Evolutionary conservation across 2,113 vertebrate species (phyloP).

Genomic region (Serinus canaria): DNA sequence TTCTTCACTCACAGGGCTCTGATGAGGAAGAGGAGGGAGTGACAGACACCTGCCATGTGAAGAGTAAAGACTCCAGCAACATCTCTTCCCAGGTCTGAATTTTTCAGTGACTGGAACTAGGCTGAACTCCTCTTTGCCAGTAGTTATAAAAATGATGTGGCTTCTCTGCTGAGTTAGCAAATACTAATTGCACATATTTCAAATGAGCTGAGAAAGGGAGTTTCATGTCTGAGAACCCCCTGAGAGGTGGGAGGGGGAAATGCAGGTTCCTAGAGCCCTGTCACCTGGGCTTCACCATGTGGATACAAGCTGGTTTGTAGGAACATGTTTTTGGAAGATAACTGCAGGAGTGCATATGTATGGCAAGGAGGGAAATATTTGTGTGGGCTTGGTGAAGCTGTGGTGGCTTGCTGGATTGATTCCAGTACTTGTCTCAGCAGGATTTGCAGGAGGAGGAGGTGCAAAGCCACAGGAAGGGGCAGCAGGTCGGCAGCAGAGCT

Average conservation of each 20-base stretch:
- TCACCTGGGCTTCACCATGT: neutral
- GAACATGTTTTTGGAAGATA: neutral
- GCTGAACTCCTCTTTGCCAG: neutral
- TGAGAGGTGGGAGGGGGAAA: neutral
- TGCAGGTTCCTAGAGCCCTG: neutral
- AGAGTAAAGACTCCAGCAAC: neutral
- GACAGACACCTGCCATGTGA: neutral
- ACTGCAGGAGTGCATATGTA: neutral
- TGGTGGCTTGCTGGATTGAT: neutral
- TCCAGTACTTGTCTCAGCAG: neutral
- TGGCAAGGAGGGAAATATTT: neutral
- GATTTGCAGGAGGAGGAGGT: conserved; percentile 68
- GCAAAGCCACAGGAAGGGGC: conserved; percentile 63
- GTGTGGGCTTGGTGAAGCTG: neutral
- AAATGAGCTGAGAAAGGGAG: neutral
- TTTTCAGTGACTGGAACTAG: neutral
- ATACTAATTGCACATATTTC: neutral
- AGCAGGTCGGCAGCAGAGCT: conserved; percentile 67
- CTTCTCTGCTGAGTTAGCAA: neutral
- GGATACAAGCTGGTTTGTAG: neutral
- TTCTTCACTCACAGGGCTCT: neutral
- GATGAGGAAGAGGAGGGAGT: neutral
- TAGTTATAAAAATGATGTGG: neutral
- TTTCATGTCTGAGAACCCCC: neutral
- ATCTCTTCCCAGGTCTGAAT: neutral